Base-by-base conservation (phyloP, 2,797 vertebrate species). In the Lates japonicus region DNA sequence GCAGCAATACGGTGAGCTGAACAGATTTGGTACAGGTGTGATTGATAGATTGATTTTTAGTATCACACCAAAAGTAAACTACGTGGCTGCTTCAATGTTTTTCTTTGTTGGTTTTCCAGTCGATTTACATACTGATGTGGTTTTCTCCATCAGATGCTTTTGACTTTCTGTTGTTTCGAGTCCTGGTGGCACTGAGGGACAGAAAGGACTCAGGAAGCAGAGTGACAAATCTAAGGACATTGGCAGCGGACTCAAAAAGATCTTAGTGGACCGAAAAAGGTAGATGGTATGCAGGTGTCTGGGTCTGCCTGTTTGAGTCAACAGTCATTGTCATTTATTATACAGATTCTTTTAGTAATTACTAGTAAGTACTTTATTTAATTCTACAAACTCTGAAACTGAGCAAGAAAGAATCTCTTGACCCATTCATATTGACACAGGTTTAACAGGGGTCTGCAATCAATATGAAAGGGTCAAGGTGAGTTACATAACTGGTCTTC, bases 261-360 rank as follows among this genome's bases (percentile, higher is more conserved):
- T 99, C 93, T 99, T 99, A 98, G 97, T 89, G 97, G 97, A 84
- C 98, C 97, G 60, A 99, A 99, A 94, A 96, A 98, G 97, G 98
- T 99, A 86, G 83, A 84, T 11, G 9, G 2, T 33, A 25, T 66
- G 22, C 55, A 14, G 44, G 4, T 20, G 3, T 54, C 0, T 13
- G 14, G 2, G 9, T 29, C 14, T 68, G n/a, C 9, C 16, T 20
- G 2, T 54, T 63, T 80, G 20, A 48, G 4, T 59, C n/a, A 48
- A 57, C 71, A 29, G 48, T 14, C 10, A 31, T 33, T 61, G 25
- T 60, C 22, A 9, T 37, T 49, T 54, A 16, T n/a, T 33, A 25
- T 35, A 31, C 46, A 48, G n/a, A 0, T 25, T 65, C 17, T 74
- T 77, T 66, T 10, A 58, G 22, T 69, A 70, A 61, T 52, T 76